phyloP scores from a whole-genome alignment of 2,888 invertebrate species.

The Labia minor region DNA sequence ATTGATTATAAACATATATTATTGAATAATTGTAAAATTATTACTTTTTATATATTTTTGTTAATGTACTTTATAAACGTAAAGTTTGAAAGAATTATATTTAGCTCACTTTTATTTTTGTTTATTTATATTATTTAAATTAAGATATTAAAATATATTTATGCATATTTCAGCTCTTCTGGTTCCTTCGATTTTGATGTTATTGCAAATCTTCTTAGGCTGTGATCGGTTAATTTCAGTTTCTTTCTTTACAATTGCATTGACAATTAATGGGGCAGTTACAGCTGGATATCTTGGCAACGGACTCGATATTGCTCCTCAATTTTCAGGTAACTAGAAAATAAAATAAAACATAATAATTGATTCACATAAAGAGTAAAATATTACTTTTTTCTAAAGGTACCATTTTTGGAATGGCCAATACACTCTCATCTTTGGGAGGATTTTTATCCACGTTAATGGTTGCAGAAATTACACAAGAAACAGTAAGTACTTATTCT shows the following conservation, averaged over 20 bases:
- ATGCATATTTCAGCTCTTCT: conserved; percentile 42
- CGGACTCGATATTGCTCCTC: conserved; percentile 77
- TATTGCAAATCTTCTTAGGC: conserved; percentile 60
- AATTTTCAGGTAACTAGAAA: conserved; percentile 60
- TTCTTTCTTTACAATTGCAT: conserved; percentile 62
- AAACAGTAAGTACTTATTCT: conserved; percentile 59
- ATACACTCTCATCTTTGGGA: conserved; percentile 70
- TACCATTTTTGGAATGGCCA: conserved; percentile 82
- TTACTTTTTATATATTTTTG: too few relatives aligned
- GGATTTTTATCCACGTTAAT: conserved; percentile 72
- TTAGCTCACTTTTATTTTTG: too few relatives aligned
- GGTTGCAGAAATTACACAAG: conserved; percentile 64
- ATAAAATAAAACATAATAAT: background rate
- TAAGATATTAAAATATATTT: too few relatives aligned
- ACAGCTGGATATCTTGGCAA: conserved; percentile 79
- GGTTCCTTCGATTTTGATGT: conserved; percentile 60
- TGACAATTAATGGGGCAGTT: conserved; percentile 76
- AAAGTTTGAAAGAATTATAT: too few relatives aligned
- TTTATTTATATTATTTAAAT: background rate
- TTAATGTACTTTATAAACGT: too few relatives aligned
- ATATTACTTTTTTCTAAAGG: too few relatives aligned
- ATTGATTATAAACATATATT: too few relatives aligned
- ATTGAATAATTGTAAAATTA: too few relatives aligned
- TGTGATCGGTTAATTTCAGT: conserved; percentile 60
- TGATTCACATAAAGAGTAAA: background rate